Conservation (phyloP, 2,888 invertebrate genomes). For the Rhorus exstirpatorius region DNA sequence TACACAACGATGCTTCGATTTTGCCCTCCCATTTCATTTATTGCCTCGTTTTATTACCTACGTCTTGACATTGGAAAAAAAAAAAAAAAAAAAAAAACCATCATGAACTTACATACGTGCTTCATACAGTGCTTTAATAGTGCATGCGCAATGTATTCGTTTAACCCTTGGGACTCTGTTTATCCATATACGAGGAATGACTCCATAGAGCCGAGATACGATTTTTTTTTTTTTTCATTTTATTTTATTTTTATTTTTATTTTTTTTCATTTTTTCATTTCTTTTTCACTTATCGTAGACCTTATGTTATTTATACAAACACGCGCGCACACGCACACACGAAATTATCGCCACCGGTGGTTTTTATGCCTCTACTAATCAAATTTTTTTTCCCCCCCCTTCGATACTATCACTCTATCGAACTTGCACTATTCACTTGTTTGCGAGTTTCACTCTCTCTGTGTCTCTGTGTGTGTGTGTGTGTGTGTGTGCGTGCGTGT, state of each 20-base stretch:
- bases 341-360: constrained; percentile 53
- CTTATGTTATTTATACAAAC: constrained; percentile 34
- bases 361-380: constrained; percentile 67
- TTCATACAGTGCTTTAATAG: constrained; percentile 84
- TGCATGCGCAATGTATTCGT: constrained; percentile 86
- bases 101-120: constrained; percentile 84
- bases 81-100: constrained; percentile 74
- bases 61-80: constrained; percentile 57
- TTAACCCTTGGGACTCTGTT: constrained; percentile 82
- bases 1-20: constrained; percentile 66
- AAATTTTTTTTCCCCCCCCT: constrained; percentile 53
- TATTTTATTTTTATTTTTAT: constrained; percentile 12
- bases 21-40: constrained; percentile 63
- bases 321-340: constrained; percentile 31
- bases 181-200: constrained; percentile 82
- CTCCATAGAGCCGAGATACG: constrained; percentile 83
- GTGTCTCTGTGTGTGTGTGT: constrained; percentile 25
- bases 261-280: constrained; percentile 20
- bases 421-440: constrained; percentile 66
- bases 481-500: constrained; percentile 27
- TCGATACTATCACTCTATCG: constrained; percentile 64
- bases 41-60: constrained; percentile 73
- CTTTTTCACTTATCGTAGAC: constrained; percentile 59
- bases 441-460: no score
- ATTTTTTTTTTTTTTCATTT: constrained; percentile 68